A percentile compares a stretch with the other conserved stretches of the same genome.
Evolutionary conservation across 2,113 vertebrate species (phyloP).

Genomic region (Mesoclemmys tuberculata): DNA sequence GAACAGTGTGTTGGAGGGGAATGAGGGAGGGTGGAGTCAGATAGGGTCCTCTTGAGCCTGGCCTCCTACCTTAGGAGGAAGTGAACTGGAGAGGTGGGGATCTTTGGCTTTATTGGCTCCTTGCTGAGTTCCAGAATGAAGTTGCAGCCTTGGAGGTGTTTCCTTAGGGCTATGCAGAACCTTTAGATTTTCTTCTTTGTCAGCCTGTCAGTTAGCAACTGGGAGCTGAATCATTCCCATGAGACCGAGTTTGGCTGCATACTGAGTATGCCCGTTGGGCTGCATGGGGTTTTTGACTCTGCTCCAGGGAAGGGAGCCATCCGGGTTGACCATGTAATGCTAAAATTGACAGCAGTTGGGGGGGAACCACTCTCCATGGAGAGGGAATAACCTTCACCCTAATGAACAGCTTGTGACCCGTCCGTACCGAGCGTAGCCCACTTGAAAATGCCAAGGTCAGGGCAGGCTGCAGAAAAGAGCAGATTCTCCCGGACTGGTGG

Average conservation of each 20-base stretch:
- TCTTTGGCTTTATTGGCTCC: background rate
- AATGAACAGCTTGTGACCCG: background rate
- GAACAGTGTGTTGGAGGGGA: background rate
- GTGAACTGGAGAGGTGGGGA: background rate
- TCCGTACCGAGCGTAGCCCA: too few species aligned
- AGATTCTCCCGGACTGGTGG: too few species aligned
- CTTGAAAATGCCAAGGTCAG: too few species aligned
- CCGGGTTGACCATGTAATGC: accelerated
- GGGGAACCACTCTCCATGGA: background rate
- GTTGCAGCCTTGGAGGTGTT: background rate
- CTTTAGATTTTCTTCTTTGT: background rate
- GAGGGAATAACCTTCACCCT: background rate
- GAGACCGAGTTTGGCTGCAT: background rate
- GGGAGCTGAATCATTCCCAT: background rate
- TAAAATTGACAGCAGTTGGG: background rate
- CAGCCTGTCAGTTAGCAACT: background rate
- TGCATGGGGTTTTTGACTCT: accelerated
- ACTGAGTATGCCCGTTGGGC: accelerated
- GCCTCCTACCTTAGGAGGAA: background rate
- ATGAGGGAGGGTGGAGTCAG: background rate
- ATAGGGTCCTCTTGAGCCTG: background rate
- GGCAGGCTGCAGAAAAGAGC: too few species aligned
- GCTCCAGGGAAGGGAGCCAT: background rate
- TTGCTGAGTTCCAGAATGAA: background rate
- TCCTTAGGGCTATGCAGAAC: background rate